These are phyloP conservation scores for Rhinogobio ventralis DNA, from an alignment of 2,797 vertebrate species.

Conservation along the genomic window DNA sequence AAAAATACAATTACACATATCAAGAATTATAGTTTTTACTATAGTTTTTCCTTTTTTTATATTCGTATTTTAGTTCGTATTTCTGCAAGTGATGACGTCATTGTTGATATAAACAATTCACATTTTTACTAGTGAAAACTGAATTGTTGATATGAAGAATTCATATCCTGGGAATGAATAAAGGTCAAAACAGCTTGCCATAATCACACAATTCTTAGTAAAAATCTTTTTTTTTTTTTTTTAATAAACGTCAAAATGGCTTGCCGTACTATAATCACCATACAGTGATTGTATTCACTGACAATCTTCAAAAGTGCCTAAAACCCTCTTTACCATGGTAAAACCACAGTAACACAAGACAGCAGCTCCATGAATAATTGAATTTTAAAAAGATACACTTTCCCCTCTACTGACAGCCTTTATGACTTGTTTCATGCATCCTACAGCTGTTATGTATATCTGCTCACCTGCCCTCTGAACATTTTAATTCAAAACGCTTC, in stretches of 20 bases:
- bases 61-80: too few relatives aligned
- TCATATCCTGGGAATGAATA: too few relatives aligned
- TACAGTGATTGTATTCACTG: neutral
- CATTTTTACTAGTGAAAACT: too few relatives aligned
- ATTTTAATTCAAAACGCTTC: neutral
- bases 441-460: neutral
- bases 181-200: neutral
- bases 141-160: too few relatives aligned
- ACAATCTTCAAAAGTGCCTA: neutral
- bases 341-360: neutral
- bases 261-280: neutral
- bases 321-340: neutral
- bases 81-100: too few relatives aligned
- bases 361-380: neutral
- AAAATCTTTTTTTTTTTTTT: too few relatives aligned
- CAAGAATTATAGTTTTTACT: too few relatives aligned
- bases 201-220: too few relatives aligned
- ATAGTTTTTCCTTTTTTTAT: too few relatives aligned
- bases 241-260: neutral
- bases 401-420: neutral
- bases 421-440: neutral
- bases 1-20: too few relatives aligned
- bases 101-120: too few relatives aligned
- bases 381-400: neutral
- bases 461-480: neutral